A percentile compares a stretch with the other conserved stretches of the same genome.
Evolutionary conservation across 2,113 vertebrate genomes (phyloP).

Genomic region (Ophiodon elongatus): DNA sequence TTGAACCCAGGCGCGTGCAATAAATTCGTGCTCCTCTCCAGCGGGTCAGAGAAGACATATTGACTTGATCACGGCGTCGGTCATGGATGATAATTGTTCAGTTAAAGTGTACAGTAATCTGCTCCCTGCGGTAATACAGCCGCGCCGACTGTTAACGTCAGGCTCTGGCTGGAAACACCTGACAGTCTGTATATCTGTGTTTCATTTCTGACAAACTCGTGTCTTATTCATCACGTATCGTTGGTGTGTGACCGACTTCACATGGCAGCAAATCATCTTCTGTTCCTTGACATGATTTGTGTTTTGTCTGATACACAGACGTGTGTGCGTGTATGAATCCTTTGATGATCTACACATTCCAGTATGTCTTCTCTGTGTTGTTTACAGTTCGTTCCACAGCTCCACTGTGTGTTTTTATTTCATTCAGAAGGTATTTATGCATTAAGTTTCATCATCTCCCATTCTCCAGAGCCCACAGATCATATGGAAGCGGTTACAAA

Average conservation of each 20-base stretch:
- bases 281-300: background rate
- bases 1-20: slow-evolving; percentile 65
- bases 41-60: slow-evolving; percentile 75
- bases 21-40: slow-evolving; percentile 72
- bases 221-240: background rate
- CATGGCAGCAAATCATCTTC: slow-evolving; percentile 18
- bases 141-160: background rate
- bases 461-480: slow-evolving; percentile 28
- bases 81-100: slow-evolving; percentile 78
- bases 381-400: background rate
- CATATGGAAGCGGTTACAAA: slow-evolving; percentile 76
- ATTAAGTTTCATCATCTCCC: slow-evolving; percentile 47
- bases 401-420: slow-evolving; percentile 32
- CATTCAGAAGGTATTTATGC: slow-evolving; percentile 49
- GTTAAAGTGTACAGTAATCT: slow-evolving; percentile 73
- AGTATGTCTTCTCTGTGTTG: background rate
- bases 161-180: slow-evolving; percentile 28
- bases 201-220: slow-evolving; percentile 1
- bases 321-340: background rate
- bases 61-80: slow-evolving; percentile 76
- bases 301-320: background rate
- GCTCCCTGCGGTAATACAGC: slow-evolving; percentile 35
- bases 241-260: background rate
- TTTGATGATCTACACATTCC: background rate
- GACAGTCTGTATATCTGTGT: background rate